A percentile compares a stretch with the other conserved stretches of the same genome.
These are phyloP conservation scores for Euplexia lucipara DNA, from an alignment of 2,888 invertebrate genomes.

Conservation along the genomic window DNA sequence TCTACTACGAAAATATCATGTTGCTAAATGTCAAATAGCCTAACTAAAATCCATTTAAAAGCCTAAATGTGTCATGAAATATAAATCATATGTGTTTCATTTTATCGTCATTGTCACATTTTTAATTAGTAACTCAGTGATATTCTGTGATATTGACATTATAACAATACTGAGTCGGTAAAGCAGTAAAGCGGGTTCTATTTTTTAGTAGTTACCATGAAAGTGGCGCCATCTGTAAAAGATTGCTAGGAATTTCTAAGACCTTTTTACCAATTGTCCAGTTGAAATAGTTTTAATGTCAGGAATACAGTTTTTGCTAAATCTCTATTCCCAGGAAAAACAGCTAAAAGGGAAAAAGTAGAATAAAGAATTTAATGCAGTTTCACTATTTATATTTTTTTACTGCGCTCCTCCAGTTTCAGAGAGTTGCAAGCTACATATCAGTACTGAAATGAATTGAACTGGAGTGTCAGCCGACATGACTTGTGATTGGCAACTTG, in stretches of 20 bases:
- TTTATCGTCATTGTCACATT: no score
- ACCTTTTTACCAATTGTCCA: background rate
- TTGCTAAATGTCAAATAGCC: no score
- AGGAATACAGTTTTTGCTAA: background rate
- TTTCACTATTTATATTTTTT: background rate
- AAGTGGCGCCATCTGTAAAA: constrained; percentile 27
- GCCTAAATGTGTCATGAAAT: no score
- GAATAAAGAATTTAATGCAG: background rate
- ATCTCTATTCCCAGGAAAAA: background rate
- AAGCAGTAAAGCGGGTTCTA: no score
- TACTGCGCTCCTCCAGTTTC: background rate
- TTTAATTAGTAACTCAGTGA: no score
- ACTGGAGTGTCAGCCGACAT: constrained; percentile 48
- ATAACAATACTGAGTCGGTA: no score
- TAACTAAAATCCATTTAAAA: no score
- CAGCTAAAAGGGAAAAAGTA: background rate
- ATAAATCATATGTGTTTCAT: no score
- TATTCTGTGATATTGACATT: no score
- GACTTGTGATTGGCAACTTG: constrained; percentile 53
- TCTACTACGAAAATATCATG: no score
- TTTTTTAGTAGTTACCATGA: background rate
- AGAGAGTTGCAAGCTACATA: constrained; percentile 31
- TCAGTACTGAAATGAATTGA: constrained; percentile 23
- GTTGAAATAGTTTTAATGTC: background rate
- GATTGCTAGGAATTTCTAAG: background rate